A percentile compares a stretch with the other conserved stretches of the same genome.
Evolutionary conservation across 2,888 invertebrate genomes (phyloP).

Genomic region (Syritta pipiens): DNA sequence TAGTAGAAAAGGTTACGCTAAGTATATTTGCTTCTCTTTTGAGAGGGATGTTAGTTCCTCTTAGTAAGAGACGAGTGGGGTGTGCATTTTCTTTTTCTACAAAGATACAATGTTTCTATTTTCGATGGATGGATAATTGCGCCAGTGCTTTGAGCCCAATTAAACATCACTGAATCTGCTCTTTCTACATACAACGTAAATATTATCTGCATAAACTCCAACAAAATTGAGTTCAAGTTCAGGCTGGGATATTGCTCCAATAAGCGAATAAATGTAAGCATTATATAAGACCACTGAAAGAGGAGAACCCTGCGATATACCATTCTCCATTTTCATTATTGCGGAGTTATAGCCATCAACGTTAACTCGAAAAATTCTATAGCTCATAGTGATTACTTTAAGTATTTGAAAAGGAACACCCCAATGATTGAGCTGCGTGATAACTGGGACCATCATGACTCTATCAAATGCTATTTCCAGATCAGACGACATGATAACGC

Average conservation of each 20-base stretch:
- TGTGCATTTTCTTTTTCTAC: conserved; percentile 11
- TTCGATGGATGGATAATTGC: conserved; percentile 1
- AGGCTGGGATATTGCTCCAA: not conserved
- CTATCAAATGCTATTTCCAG: not conserved
- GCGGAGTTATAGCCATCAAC: not conserved
- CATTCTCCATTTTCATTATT: conserved; percentile 1
- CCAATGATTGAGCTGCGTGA: conserved; percentile 3
- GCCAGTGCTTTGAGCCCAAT: conserved; percentile 14
- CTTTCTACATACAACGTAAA: not conserved
- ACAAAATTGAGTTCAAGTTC: conserved; percentile 9
- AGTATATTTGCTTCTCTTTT: conserved; percentile 1
- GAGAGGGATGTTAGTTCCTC: not conserved
- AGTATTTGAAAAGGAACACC: not conserved
- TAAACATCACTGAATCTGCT: conserved; percentile 1
- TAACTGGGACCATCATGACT: not conserved
- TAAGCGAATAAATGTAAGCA: not conserved
- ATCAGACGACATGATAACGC: not conserved
- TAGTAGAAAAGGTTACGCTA: not conserved
- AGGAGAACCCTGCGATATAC: conserved; percentile 9
- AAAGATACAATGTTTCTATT: not conserved
- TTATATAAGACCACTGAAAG: conserved; percentile 16
- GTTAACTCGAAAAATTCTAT: not conserved
- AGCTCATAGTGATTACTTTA: not conserved
- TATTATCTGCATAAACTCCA: conserved; percentile 8
- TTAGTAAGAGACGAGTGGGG: not conserved